These are phyloP conservation scores for Tympanoctomys barrerae DNA, from an alignment of 2,797 vertebrate genomes.

Conservation along the genomic window DNA sequence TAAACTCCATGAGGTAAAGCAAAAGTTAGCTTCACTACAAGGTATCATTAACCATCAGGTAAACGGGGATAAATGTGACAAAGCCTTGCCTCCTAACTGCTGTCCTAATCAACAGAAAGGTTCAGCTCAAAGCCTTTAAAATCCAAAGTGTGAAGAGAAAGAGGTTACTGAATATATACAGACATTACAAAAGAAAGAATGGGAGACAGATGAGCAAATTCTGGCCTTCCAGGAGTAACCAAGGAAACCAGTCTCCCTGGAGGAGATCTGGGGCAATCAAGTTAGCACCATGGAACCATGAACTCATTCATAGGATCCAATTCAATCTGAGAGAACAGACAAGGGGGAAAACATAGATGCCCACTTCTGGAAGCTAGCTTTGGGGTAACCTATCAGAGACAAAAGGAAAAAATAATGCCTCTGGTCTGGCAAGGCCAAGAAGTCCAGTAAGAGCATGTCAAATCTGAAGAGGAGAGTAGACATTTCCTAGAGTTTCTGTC, in stretches of 20 bases:
- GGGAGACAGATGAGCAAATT: background rate
- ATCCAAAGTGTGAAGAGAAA: conserved; percentile 18
- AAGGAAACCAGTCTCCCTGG: background rate
- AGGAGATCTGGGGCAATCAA: background rate
- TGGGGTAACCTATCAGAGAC: background rate
- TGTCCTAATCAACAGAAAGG: background rate
- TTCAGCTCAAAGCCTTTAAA: background rate
- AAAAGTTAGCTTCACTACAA: background rate
- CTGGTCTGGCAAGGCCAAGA: background rate
- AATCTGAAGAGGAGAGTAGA: background rate
- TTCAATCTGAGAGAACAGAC: background rate
- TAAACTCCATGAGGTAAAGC: background rate
- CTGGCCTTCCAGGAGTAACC: background rate
- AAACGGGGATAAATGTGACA: background rate
- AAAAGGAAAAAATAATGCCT: background rate
- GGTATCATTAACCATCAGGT: background rate
- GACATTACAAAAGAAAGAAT: background rate
- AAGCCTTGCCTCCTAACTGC: background rate
- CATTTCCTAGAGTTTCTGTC: background rate
- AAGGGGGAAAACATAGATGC: background rate
- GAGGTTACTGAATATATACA: background rate
- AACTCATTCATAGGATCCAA: background rate
- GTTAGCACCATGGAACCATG: background rate
- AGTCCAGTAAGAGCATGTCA: background rate
- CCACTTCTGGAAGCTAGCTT: background rate